Conservation (phyloP, 2,888 invertebrate genomes). For the Pachycephus smyrnensis region DNA sequence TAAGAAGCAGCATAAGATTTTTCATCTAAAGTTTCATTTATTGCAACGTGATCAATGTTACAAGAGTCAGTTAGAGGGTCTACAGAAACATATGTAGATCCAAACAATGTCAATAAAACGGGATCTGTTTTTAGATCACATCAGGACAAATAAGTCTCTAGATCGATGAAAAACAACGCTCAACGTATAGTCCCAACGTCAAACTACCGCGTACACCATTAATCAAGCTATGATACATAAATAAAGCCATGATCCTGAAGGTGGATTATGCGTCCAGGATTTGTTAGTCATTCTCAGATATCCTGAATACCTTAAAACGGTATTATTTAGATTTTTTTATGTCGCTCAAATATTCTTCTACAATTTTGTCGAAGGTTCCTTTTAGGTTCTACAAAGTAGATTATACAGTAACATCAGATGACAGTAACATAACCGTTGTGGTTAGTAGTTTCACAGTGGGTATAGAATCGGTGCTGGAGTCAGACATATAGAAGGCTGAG, state of each 20-base stretch:
- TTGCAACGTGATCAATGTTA: not conserved
- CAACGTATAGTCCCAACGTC: not conserved
- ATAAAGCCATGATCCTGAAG: not conserved
- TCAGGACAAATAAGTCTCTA: not conserved
- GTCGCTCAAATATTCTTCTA: not conserved
- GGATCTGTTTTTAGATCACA: not conserved
- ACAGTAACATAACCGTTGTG: not conserved
- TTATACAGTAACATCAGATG: not conserved
- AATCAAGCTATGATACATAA: not conserved
- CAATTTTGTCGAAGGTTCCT: not conserved
- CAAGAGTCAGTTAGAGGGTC: not conserved
- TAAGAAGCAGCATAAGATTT: not conserved
- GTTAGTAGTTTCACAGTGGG: not conserved
- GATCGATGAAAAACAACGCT: not conserved
- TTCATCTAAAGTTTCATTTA: not conserved
- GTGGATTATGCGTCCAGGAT: not conserved
- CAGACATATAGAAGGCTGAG: not conserved
- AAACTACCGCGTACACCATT: not conserved
- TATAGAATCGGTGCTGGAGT: constrained; percentile 1
- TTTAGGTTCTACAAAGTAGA: not conserved
- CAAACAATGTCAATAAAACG: not conserved
- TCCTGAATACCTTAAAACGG: not conserved
- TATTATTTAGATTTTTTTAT: not conserved
- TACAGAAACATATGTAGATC: not conserved
- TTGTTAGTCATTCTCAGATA: not conserved